phyloP scores from a whole-genome alignment of 2,113 vertebrate species.

The Scomber colias region DNA sequence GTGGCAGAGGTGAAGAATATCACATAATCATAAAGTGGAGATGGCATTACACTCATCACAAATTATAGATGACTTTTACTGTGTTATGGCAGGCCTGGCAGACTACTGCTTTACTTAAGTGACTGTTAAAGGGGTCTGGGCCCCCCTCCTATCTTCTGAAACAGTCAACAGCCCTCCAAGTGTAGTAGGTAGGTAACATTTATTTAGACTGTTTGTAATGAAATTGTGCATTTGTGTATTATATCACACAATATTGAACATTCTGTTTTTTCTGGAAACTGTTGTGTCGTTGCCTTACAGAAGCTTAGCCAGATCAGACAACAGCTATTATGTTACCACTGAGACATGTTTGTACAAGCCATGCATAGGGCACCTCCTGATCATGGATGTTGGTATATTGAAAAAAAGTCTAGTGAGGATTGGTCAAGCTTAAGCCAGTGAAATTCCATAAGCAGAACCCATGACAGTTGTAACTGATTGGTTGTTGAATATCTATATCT shows the following conservation, averaged over 20 bases:
- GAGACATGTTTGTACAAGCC: conserved; percentile 9
- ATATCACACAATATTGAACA: conserved; percentile 8
- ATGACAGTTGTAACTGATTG: conserved; percentile 44
- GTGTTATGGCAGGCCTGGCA: conserved; percentile 61
- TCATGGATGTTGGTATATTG: conserved; percentile 11
- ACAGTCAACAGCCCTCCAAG: neutral
- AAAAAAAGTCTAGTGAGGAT: conserved; percentile 4
- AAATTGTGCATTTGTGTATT: conserved; percentile 28
- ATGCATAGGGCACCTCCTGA: neutral
- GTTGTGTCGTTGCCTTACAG: conserved; percentile 7
- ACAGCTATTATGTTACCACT: neutral
- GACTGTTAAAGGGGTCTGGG: conserved; percentile 77
- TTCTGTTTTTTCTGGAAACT: conserved; percentile 10
- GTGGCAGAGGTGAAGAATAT: conserved; percentile 85
- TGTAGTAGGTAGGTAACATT: conserved; percentile 18
- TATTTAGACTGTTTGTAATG: conserved; percentile 33
- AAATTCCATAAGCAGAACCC: conserved; percentile 44
- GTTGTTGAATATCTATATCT: conserved; percentile 34
- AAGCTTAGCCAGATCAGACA: conserved; percentile 8
- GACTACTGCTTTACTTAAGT: conserved; percentile 72
- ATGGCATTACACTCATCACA: conserved; percentile 86
- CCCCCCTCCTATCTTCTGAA: conserved; percentile 36
- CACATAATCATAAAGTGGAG: conserved; percentile 86
- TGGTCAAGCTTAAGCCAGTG: conserved; percentile 6
- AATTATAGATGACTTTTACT: conserved; percentile 87